phyloP scores from a whole-genome alignment of 1,140 invertebrate genomes.

The Saccostrea echinata region DNA sequence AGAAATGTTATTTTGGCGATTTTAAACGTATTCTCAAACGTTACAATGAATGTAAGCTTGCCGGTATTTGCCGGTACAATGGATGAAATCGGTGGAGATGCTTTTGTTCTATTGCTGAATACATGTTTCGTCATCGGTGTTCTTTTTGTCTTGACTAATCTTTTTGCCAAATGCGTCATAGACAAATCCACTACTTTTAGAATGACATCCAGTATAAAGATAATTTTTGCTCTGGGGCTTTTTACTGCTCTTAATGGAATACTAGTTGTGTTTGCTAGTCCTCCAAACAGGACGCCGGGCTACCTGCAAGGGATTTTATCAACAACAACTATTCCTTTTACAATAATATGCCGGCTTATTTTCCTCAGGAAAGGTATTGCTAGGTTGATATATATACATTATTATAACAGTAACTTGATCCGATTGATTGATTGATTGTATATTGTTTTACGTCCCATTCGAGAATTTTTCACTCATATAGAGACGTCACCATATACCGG shows the following conservation, averaged over 20 bases:
- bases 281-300: slow-evolving; percentile 60
- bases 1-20: slow-evolving; percentile 55
- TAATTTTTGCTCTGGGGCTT: slow-evolving; percentile 57
- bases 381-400: too few species aligned
- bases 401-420: too few species aligned
- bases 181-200: slow-evolving; percentile 42
- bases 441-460: too few species aligned
- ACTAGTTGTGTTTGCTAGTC: slow-evolving; percentile 63
- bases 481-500: too few species aligned
- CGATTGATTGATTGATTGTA: too few species aligned
- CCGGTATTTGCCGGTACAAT: slow-evolving; percentile 64
- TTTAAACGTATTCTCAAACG: slow-evolving; percentile 58
- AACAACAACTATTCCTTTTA: slow-evolving; percentile 62
- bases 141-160: slow-evolving; percentile 57
- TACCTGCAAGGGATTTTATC: slow-evolving; percentile 65
- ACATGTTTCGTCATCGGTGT: slow-evolving; percentile 50
- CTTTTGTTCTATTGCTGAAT: slow-evolving; percentile 59
- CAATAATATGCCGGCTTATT: slow-evolving; percentile 60
- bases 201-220: slow-evolving; percentile 54
- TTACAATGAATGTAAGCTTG: slow-evolving; percentile 61
- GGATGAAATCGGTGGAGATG: slow-evolving; percentile 56
- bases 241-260: slow-evolving; percentile 63
- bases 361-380: slow-evolving; percentile 65
- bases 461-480: too few species aligned
- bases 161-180: slow-evolving; percentile 47